Conservation (phyloP, 2,888 invertebrate species). For the Augiades crinisus region DNA sequence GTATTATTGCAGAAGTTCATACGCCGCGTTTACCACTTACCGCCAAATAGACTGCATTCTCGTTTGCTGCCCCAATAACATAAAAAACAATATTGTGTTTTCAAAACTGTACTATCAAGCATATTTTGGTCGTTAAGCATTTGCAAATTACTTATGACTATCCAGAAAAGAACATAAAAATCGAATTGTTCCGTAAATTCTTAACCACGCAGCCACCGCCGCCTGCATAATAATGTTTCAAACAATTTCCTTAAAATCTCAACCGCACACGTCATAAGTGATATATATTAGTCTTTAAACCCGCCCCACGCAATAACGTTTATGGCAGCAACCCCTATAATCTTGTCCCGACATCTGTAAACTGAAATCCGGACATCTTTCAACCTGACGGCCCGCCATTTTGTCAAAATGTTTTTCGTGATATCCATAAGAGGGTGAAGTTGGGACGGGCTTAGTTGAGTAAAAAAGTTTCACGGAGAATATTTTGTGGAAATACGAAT, state of each 20-base stretch:
- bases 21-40: too few species aligned
- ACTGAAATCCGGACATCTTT: conserved; percentile 62
- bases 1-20: too few species aligned
- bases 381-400: conserved; percentile 65
- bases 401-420: conserved; percentile 60
- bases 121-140: too few species aligned
- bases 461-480: conserved; percentile 3
- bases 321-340: conserved; percentile 59
- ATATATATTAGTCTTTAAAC: conserved; percentile 65
- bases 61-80: too few species aligned
- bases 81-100: too few species aligned
- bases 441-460: conserved; percentile 28
- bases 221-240: too few species aligned
- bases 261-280: conserved; percentile 34
- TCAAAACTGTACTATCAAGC: too few species aligned
- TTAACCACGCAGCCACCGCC: too few species aligned
- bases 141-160: too few species aligned
- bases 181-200: too few species aligned
- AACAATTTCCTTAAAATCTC: conserved; percentile 9
- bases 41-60: too few species aligned
- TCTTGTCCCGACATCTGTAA: conserved; percentile 60
- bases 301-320: conserved; percentile 61
- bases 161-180: too few species aligned
- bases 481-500: neutral
- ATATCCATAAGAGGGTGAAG: conserved; percentile 35